Percentiles rank a stretch among this genome's conserved stretches.
Evolutionary conservation across 2,888 invertebrate genomes (phyloP).

Genomic region (Papilio demoleus): DNA sequence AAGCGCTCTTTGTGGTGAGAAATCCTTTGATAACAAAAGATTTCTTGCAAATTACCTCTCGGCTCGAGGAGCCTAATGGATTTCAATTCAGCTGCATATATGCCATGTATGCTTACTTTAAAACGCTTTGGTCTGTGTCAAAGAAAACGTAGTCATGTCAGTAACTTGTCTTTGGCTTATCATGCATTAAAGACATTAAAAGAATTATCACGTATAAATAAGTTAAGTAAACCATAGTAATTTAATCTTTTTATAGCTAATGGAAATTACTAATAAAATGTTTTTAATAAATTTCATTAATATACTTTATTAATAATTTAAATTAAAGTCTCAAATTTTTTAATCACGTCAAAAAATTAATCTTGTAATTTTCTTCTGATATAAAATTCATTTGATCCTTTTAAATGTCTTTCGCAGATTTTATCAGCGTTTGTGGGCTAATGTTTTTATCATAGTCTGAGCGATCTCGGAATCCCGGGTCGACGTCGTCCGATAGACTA

Average conservation of each 20-base stretch:
- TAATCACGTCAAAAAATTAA: not conserved
- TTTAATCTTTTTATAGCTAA: no score
- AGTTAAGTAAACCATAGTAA: no score
- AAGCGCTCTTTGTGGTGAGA: constrained; percentile 64
- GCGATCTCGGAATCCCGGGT: constrained; percentile 59
- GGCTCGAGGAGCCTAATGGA: constrained; percentile 72
- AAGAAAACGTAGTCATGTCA: constrained; percentile 58
- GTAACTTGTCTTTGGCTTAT: no score
- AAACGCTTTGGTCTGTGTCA: constrained; percentile 76
- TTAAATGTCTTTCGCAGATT: constrained; percentile 75
- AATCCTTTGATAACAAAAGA: constrained; percentile 73
- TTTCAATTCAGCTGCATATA: constrained; percentile 77
- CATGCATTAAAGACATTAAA: no score
- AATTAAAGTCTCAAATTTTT: no score
- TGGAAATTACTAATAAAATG: no score
- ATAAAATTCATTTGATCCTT: constrained; percentile 76
- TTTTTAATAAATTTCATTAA: not conserved
- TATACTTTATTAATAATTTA: no score
- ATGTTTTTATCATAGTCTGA: constrained; percentile 71
- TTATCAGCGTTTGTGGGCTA: constrained; percentile 70
- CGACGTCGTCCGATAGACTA: constrained; percentile 64
- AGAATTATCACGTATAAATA: constrained; percentile 24
- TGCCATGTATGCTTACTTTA: constrained; percentile 70
- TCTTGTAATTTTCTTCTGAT: constrained; percentile 35
- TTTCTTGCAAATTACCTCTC: constrained; percentile 75